These are phyloP conservation scores for Diploptera punctata DNA, from an alignment of 2,888 invertebrate genomes.

Conservation along the genomic window DNA sequence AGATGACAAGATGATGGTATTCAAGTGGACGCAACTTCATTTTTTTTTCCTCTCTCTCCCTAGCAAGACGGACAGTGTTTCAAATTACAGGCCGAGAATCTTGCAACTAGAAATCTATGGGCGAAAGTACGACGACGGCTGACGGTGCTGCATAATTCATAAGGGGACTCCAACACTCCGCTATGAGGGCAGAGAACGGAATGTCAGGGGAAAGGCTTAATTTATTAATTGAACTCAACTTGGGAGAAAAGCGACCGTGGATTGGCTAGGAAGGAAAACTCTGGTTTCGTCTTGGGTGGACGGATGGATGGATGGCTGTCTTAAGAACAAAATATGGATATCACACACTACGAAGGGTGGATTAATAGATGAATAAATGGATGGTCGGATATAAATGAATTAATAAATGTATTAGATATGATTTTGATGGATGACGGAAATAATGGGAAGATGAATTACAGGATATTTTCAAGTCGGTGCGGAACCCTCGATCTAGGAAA, in stretches of 20 bases:
- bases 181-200: conserved; percentile 7
- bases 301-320: neutral
- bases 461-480: too few relatives aligned
- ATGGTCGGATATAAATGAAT: neutral
- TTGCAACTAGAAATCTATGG: neutral
- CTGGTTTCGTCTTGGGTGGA: conserved; percentile 2
- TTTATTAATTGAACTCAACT: conserved; percentile 41
- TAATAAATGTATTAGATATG: neutral
- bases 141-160: conserved; percentile 35
- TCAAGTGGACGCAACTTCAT: too few relatives aligned
- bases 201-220: conserved; percentile 40
- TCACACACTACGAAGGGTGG: neutral
- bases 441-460: too few relatives aligned
- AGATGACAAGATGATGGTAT: too few relatives aligned
- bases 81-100: neutral
- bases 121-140: neutral
- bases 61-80: neutral
- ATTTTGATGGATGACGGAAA: neutral
- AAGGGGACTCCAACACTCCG: conserved; percentile 28
- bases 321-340: too few relatives aligned
- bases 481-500: too few relatives aligned
- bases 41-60: too few relatives aligned
- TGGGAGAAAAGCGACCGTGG: conserved; percentile 33
- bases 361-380: neutral
- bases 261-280: neutral